Evolutionary conservation across 2,888 invertebrate genomes (phyloP), one percentile per base, ranked within the genome.

Genomic region (Tricholauxania praeusta): DNA sequence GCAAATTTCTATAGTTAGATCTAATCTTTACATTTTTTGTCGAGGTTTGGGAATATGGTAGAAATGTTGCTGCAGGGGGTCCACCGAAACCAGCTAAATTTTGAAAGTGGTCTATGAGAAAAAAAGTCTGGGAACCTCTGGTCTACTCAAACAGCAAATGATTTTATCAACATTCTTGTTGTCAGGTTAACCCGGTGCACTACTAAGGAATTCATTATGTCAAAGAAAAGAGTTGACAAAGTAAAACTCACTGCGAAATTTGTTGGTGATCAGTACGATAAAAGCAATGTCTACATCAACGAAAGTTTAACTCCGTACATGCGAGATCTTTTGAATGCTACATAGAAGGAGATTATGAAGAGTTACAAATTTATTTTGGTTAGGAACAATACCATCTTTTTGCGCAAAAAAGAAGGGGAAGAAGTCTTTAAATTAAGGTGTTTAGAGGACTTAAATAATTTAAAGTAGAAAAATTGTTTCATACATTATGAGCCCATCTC

Each of bases 341-440:
- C 66, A 17, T 66, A 53, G 17, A 67, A 52, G 62, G 59, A 67
- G 39, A 28, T 17, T 15, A n/a, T 15, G 6, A 53, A 60, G 22
- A 68, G 63, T 2, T 68, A 53, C 39, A 68, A 72, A 19, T 72
- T 28, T n/a, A 39, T 66, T 22, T 68, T 60, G 67, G 47, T 68
- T 28, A 68, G 68, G 12, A 67, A 60, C 15, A 67, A 55, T 22
- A 53, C n/a, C 19, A 68, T 72, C 28, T 72, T 59, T 72, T 65
- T 64, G 39, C 55, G 47, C 17, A 53, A 62, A 39, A 72, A 72
- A 39, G 66, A 62, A 59, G 66, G 72, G 15, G 66, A 53, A 47
- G 51, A 67, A 47, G 62, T 22, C 32, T 53, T 67, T 17, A 19
- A 59, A 48, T 1, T 22, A 22, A 22, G 22, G 22, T 22, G 22